Percentiles rank a stretch among this genome's conserved stretches.
phyloP scores from a whole-genome alignment of 2,888 invertebrate genomes.

The Myopa tessellatipennis region DNA sequence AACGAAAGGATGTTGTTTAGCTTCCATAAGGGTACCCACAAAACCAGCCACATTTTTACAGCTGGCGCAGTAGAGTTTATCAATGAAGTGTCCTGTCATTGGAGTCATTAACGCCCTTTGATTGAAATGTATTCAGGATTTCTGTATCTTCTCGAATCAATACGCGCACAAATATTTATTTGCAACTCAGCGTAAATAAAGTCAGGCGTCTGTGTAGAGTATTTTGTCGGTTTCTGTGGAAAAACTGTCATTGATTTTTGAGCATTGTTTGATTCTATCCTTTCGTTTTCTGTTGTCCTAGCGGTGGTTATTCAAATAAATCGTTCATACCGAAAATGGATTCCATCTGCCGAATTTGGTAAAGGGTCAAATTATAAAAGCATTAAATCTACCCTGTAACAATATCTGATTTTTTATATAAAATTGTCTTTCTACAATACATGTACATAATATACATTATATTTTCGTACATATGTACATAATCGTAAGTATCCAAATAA shows the following conservation, averaged over 20 bases:
- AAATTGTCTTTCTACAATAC: too few species aligned
- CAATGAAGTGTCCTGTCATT: conserved; percentile 39
- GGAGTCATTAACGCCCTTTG: conserved; percentile 44
- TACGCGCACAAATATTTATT: conserved; percentile 21
- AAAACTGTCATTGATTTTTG: conserved; percentile 45
- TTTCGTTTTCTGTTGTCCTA: conserved; percentile 39
- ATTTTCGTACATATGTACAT: too few species aligned
- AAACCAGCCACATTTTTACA: conserved; percentile 23
- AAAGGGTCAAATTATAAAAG: conserved; percentile 3
- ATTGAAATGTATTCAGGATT: conserved; percentile 42
- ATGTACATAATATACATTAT: too few species aligned
- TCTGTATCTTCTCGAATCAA: neutral
- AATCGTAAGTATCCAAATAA: too few species aligned
- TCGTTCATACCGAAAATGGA: neutral
- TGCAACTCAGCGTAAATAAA: conserved; percentile 39
- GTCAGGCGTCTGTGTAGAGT: neutral
- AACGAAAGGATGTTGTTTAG: conserved; percentile 23
- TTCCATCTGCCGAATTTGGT: neutral
- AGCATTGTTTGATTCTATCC: conserved; percentile 43
- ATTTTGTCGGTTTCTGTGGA: conserved; percentile 23
- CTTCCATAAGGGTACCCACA: conserved; percentile 20
- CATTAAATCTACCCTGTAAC: conserved; percentile 7
- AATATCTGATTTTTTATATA: neutral
- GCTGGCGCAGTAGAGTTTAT: conserved; percentile 18
- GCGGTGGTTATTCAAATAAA: conserved; percentile 36